These are phyloP conservation scores for Hystrix cristata DNA, from an alignment of 2,113 vertebrate genomes.

Conservation along the genomic window DNA sequence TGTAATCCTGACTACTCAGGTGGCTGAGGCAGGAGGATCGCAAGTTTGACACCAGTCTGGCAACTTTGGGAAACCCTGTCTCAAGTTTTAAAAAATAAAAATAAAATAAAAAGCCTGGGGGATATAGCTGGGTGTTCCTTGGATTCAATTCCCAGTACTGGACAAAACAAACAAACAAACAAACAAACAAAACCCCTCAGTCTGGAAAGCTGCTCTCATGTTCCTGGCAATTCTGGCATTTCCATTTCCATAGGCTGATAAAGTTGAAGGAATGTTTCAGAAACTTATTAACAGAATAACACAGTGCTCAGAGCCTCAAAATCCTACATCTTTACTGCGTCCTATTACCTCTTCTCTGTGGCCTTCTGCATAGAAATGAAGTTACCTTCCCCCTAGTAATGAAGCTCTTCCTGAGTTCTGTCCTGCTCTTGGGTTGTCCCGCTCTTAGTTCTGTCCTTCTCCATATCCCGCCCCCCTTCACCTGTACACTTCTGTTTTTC, in stretches of 20 bases:
- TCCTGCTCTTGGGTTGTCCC: neutral
- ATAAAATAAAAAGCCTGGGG: neutral
- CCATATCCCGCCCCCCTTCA: neutral
- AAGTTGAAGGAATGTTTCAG: neutral
- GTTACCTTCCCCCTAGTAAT: neutral
- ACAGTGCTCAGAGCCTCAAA: neutral
- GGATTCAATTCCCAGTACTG: neutral
- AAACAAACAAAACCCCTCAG: neutral
- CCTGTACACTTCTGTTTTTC: neutral
- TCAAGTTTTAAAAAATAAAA: neutral
- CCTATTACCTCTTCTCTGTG: neutral
- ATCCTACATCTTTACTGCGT: neutral
- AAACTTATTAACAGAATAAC: neutral
- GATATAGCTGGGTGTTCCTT: neutral
- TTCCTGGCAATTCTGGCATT: neutral
- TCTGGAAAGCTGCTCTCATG: neutral
- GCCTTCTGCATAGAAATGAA: neutral
- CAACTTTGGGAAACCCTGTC: neutral
- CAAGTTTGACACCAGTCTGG: neutral
- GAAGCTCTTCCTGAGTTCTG: neutral
- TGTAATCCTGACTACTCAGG: neutral
- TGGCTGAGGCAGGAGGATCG: neutral
- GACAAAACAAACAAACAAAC: neutral
- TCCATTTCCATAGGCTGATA: neutral
- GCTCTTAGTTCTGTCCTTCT: too few species aligned